Evolutionary conservation across 2,113 vertebrate species (phyloP), one percentile per base, ranked within the genome.

Genomic region (Cephalopholis sonnerati): DNA sequence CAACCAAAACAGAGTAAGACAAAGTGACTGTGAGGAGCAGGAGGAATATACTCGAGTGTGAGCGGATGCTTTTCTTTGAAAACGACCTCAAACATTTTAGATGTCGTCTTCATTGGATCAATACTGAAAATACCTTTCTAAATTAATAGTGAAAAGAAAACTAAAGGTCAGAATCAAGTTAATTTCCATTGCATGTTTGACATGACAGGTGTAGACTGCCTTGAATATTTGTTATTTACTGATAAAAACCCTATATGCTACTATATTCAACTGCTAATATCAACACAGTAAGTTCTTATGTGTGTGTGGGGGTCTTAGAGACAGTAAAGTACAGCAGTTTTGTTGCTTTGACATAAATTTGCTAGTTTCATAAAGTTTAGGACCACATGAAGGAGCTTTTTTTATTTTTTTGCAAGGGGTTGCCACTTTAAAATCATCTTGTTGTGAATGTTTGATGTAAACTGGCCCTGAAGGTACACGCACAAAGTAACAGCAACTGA

Each of bases 401-500:
- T 17, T 20, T 39, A 4, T n/a, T 73, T 63, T 48, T 70, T 64
- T 44, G 17, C 11, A 50, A 74, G 32, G 7, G 22, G 4, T 20
- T 68, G 10, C 10, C 18, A 29, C 18, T 68, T 68, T 22, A 29
- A 68, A 25, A 68, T 32, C 18, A 13, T 51, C 18, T 24, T 63
- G 54, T 63, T 58, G 48, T 81, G 65, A 80, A 64, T 77, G 62
- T 77, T 87, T 55, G 46, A 79, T 83, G 58, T 55, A 67, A 71
- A 85, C 27, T 44, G n/a, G 39, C 72, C 85, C 74, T 54, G 53
- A 72, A 78, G 82, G 68, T 59, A 74, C 27, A 16, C 36, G 44
- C 22, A 58, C 63, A 50, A 68, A 82, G 67, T 41, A 24, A 22
- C 64, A 58, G 54, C 62, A 54, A 73, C 55, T 74, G 67, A 77